These are phyloP conservation scores for Epizoanthus fatuus DNA, from an alignment of 92 coral and sea anemone genomes.

Conservation along the genomic window DNA sequence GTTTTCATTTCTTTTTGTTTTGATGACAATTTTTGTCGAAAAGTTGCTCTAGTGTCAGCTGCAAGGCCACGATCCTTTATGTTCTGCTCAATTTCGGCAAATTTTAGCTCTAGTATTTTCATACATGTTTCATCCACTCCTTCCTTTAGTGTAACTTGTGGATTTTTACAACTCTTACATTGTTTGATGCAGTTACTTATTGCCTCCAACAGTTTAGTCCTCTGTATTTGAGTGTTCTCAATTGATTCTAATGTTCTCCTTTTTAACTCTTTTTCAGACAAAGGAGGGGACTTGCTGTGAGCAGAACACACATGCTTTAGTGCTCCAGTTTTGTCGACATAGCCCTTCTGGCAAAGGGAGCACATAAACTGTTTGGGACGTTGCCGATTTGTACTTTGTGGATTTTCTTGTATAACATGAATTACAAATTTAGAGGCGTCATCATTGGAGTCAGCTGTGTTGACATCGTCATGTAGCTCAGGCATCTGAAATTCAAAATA, in stretches of 20 bases:
- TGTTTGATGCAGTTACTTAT: neutral
- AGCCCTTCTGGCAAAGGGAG: slow-evolving; percentile 8
- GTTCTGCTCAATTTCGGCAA: neutral
- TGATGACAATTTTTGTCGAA: slow-evolving; percentile 14
- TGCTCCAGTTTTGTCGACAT: slow-evolving; percentile 3
- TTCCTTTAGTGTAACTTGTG: slow-evolving; percentile 1
- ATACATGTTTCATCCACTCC: neutral
- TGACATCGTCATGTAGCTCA: neutral
- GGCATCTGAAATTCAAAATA: slow-evolving; percentile 4
- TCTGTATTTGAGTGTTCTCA: neutral
- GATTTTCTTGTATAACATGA: neutral
- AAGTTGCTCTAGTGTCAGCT: neutral
- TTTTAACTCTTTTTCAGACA: slow-evolving; percentile 3
- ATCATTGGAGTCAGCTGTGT: neutral
- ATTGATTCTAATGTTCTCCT: neutral
- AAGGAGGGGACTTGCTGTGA: neutral
- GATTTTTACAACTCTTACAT: neutral
- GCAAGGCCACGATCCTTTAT: slow-evolving; percentile 9
- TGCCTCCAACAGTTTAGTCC: neutral
- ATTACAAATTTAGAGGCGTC: neutral
- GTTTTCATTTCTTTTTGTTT: slow-evolving; percentile 2
- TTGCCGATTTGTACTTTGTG: neutral
- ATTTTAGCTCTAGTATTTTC: neutral
- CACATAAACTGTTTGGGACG: slow-evolving; percentile 17
- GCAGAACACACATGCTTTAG: slow-evolving; percentile 13